Base-by-base conservation (phyloP, 35 echinoderm and acorn worm genomes). In the Ophioderma brevispina region DNA sequence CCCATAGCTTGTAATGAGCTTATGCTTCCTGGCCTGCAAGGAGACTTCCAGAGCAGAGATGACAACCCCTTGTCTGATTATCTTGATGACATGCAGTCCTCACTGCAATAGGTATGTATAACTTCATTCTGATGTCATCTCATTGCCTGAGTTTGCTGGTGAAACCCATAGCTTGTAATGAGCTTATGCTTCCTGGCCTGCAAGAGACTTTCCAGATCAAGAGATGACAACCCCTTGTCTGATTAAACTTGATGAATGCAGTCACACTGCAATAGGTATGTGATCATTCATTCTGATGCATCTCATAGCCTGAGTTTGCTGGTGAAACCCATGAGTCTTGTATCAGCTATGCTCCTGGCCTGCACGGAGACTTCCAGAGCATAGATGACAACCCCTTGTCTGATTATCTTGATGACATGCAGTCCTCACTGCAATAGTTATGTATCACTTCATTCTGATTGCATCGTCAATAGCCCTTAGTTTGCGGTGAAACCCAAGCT, bases 1-100 rank as follows among this genome's bases (percentile, higher is more conserved):
- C 89, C 97, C 11, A 79, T 99, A 25, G 97, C 97, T 34, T 76
- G 64, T 19, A 99, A 89, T 38, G 97, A 99, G 77, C 77, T 99
- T 0, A 95, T 99, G 84, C 59, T 99, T 2, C 97, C 97, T 1
- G 85, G 85, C 1, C 10, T 25, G n/a, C 59, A 70, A 70, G 28
- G 49, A 36, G 82, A 91, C 75, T 91, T 75, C 64, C 59, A 50
- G 6, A 13, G 19, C 19, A 17, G 37, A 14, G 38, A 55, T 21
- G 90, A 79, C 0, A 39, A 25, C 0, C 90, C 90, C 10, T 21
- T 86, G 21, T 91, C 90, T 3, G 90, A 91, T 79, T 55, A 37
- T 33, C 23, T 91, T 13, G 36, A 85, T 70, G 59, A 25, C n/a
- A 70, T 70, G 59, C 59, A 70, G 59, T 6, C n/a, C 1, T 70